Percentiles rank a stretch among this genome's conserved stretches.
Evolutionary conservation across 2,113 vertebrate species (phyloP).

Genomic region (Heliornis fulica): DNA sequence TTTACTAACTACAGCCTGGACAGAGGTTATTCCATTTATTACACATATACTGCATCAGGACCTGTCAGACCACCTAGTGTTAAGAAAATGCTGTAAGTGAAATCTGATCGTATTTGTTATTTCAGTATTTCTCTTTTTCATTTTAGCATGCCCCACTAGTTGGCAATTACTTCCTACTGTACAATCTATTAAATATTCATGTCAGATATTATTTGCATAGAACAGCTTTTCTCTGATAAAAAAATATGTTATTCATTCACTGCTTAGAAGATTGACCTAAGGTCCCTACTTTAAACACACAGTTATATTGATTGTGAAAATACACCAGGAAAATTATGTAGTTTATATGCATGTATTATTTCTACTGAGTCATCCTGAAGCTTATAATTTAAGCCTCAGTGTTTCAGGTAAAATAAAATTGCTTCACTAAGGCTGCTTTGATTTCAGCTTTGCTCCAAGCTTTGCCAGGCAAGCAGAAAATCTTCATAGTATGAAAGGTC

Average conservation of each 20-base stretch:
- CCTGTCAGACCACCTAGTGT: background rate
- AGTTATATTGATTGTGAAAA: slow-evolving; percentile 67
- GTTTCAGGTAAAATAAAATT: slow-evolving; percentile 68
- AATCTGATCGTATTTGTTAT: background rate
- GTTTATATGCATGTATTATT: slow-evolving; percentile 68
- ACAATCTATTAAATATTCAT: slow-evolving; percentile 69
- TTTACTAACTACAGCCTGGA: background rate
- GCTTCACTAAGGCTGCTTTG: slow-evolving; percentile 56
- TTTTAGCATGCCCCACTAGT: slow-evolving; percentile 29
- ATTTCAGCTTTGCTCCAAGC: slow-evolving; percentile 66
- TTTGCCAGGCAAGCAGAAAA: slow-evolving; percentile 59
- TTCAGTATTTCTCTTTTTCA: background rate
- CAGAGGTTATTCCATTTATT: background rate
- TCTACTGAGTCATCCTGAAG: slow-evolving; percentile 66
- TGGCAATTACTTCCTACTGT: slow-evolving; percentile 60
- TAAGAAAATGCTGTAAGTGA: background rate
- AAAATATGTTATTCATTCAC: slow-evolving; percentile 61
- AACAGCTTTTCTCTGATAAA: slow-evolving; percentile 57
- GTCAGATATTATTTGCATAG: slow-evolving; percentile 65
- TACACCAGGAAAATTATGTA: slow-evolving; percentile 59
- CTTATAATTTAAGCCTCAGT: slow-evolving; percentile 68
- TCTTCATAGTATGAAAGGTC: slow-evolving; percentile 10
- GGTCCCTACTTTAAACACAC: slow-evolving; percentile 66
- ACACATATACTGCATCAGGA: background rate
- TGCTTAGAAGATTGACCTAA: slow-evolving; percentile 68